Base-by-base conservation (phyloP, 2,113 vertebrate species). In the Ranitomeya variabilis region DNA sequence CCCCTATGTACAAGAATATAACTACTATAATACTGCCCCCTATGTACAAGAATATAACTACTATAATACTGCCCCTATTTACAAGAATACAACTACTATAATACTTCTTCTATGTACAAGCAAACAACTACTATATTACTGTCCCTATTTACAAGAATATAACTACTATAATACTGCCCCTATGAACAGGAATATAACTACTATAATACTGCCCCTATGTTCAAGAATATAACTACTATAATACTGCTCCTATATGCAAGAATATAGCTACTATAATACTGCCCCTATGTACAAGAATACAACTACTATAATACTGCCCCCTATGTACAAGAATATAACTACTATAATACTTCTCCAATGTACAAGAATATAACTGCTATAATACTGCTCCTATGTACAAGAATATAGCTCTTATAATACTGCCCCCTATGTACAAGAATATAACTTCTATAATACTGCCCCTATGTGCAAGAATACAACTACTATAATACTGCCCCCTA, bases 221-320 rank as follows among this genome's bases (percentile, higher is more conserved):
- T 37, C 69, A 31, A 73, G 69, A 73, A 73, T 73, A 73, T 37
- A 73, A 73, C 69, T 73, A 73, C 69, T 73, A 73, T 73, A 73
- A 73, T 37, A 73, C 69, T 73, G 69, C 69, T 7, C 26, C 26
- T 73, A 73, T 73, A 6, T 73, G 31, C 69, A 73, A 73, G 69
- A 73, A 73, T 31, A 73, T 73, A 73, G 31, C 69, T 73, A 73
- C 23, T 73, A 73, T 73, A 73, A 73, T 73, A 73, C 69, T 73
- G 13, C 69, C 9, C 64, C 19, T 66, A 66, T 66, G 21, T 66
- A 66, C 64, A 66, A 66, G 64, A 62, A 62, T 62, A 62, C 18
- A 62, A 62, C 62, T 64, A 19, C 62, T 64, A 64, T 18, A 74
- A 31, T 45, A 15, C 19, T 37, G 31, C n/a, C 26, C 26, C 26